Evolutionary conservation across 2,888 invertebrate genomes (phyloP), one percentile per base, ranked within the genome.

Genomic region (Leptopilina myrica): DNA sequence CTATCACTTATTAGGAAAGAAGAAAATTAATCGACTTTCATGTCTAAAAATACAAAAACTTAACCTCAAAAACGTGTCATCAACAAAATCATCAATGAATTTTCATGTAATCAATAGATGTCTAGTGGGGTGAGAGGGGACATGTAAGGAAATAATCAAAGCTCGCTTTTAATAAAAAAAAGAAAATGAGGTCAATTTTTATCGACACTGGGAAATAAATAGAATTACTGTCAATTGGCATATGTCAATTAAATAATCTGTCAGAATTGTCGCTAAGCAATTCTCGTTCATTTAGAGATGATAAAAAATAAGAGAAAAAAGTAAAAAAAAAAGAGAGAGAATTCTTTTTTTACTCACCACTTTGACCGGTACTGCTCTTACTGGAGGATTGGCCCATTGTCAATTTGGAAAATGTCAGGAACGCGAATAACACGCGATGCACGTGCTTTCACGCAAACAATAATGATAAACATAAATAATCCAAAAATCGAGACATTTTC

Each of bases 361-460:
- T 91, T 87, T 90, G 90, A 81, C 91, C 90, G 87, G 89, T 89
- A 46, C 53, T 80, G 15, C 73, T 73, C 86, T 88, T 90, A 86
- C 91, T 91, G 82, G 91, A 91, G 80, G 90, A 90, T 85, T 91
- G 91, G 82, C 91, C 91, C 91, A 91, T 91, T 85, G 85, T 89
- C 82, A 73, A 84, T 82, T 84, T 84, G 82, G 56, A 62, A 77
- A 80, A 81, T 75, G 80, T 75, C 78, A 77, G 79, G 77, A 76
- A 78, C 66, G 79, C 43, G 62, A 78, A 77, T 53, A 77, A 77
- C 77, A 80, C 77, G 69, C 76, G 80, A 46, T 65, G 73, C 65
- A 79, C 81, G 79, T 76, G 77, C 26, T 81, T 67, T 78, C 69
- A 78, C 56, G 69, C 69, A 62, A 76, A 78, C 64, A 49, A 49